A percentile compares a stretch with the other conserved stretches of the same genome.
Conservation (phyloP, 2,888 invertebrate species). For the Mallateleia sp. region DNA sequence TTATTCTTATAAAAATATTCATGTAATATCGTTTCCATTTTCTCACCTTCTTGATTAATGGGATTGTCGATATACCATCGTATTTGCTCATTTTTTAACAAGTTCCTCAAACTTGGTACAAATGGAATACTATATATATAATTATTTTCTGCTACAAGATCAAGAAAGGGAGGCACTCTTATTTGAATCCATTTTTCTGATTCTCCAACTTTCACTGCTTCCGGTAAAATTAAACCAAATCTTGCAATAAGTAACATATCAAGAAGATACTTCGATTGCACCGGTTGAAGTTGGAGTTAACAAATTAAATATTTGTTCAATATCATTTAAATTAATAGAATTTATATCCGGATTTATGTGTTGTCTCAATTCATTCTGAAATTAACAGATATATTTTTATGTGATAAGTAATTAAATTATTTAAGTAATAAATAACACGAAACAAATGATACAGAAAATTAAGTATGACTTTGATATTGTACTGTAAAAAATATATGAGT, state of each 20-base stretch:
- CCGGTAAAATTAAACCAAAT: constrained; percentile 26
- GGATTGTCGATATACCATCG: constrained; percentile 60
- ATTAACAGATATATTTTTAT: background rate
- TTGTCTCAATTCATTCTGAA: background rate
- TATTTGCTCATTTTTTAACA: constrained; percentile 70
- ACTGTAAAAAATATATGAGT: too few relatives aligned
- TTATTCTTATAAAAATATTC: constrained; percentile 33
- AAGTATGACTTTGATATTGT: too few relatives aligned
- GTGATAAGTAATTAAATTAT: background rate
- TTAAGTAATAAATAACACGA: too few relatives aligned
- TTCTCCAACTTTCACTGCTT: constrained; percentile 25
- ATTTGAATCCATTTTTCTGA: constrained; percentile 15
- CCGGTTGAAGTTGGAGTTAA: background rate
- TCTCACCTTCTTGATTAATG: too few relatives aligned
- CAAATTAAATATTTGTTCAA: background rate
- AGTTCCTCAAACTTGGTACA: constrained; percentile 59
- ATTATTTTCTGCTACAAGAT: constrained; percentile 37
- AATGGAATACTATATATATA: constrained; percentile 75
- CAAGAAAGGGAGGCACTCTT: background rate
- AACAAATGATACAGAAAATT: too few relatives aligned
- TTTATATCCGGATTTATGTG: background rate
- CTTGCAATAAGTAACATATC: constrained; percentile 13
- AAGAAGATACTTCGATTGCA: constrained; percentile 3
- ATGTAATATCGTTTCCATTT: too few relatives aligned
- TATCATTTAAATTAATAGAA: background rate